Evolutionary conservation across 1,140 invertebrate species (phyloP), one percentile per base, ranked within the genome.

Genomic region (Saccostrea echinata): DNA sequence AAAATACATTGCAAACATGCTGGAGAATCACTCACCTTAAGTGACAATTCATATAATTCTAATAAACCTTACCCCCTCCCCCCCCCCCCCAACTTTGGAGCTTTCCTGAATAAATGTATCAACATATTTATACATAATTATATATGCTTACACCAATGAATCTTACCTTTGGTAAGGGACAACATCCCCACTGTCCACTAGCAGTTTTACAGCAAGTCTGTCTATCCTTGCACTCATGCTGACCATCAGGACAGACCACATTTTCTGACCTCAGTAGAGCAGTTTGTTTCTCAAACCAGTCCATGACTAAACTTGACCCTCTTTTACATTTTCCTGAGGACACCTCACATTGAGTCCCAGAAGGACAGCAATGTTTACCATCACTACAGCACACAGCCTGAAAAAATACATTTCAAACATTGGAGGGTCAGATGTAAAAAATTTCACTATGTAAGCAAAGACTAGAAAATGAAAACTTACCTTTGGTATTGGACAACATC

Each of bases 121-220:
- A n/a, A n/a, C n/a, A n/a, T n/a, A n/a, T n/a, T n/a, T n/a, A n/a
- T n/a, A n/a, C n/a, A n/a, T n/a, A n/a, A n/a, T n/a, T n/a, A n/a
- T n/a, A n/a, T n/a, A n/a, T n/a, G n/a, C n/a, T n/a, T n/a, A n/a
- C n/a, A n/a, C n/a, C n/a, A n/a, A n/a, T n/a, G n/a, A n/a, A 24
- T 51, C 83, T 89, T 91, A 92, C 92, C 87, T 91, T 89, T 80
- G 88, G 85, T 27, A 71, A 33, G n/a, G 89, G 86, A 64, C 91
- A 92, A 84, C 95, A 95, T 43, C 95, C 94, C 82, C 90, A 95
- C 18, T 88, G 55, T 11, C 90, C 93, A 68, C 55, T 81, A 1
- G 64, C 85, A 21, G 93, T 30, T 80, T 89, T 88, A 90, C 95
- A 95, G 87, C 95, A 95, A 11, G 95, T 95, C 43, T 88, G 89